phyloP scores from a whole-genome alignment of 2,113 vertebrate genomes.

The Acrocephalus kingi region DNA sequence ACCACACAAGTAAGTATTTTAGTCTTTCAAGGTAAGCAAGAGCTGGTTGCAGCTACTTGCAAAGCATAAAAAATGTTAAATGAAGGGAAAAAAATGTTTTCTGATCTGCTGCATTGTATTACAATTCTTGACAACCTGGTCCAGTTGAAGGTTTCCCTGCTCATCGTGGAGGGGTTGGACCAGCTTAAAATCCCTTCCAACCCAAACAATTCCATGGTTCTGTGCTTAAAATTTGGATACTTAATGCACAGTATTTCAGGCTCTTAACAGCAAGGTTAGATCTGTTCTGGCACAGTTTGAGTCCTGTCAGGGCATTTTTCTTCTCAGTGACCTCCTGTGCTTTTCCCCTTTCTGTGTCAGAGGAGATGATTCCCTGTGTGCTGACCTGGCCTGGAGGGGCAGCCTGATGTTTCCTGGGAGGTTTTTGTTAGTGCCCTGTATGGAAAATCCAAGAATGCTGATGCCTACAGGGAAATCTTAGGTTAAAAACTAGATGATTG shows the following conservation, averaged over 20 bases:
- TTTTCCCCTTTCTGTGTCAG: not conserved
- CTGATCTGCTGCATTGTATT: not conserved
- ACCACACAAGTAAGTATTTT: conserved; percentile 88
- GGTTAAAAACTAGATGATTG: not conserved
- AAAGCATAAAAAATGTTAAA: not conserved
- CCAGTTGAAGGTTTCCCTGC: not conserved
- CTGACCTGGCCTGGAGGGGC: not conserved
- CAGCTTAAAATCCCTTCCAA: not conserved
- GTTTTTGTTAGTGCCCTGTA: not conserved
- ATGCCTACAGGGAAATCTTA: not conserved
- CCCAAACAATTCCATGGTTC: not conserved
- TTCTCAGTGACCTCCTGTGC: not conserved
- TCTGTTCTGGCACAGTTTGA: not conserved
- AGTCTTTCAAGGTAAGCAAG: not conserved
- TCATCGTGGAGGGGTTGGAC: not conserved
- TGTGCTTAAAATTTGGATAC: not conserved
- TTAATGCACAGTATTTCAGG: not conserved
- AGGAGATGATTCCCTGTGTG: not conserved
- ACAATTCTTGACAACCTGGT: not conserved
- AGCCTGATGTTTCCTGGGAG: not conserved
- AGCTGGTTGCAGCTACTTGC: not conserved
- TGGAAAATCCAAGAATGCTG: not conserved
- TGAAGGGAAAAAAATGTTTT: not conserved
- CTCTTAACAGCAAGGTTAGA: not conserved
- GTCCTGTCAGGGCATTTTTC: not conserved